These are phyloP conservation scores for Cremastinae sp. DNA, from an alignment of 2,888 invertebrate genomes.

Conservation along the genomic window DNA sequence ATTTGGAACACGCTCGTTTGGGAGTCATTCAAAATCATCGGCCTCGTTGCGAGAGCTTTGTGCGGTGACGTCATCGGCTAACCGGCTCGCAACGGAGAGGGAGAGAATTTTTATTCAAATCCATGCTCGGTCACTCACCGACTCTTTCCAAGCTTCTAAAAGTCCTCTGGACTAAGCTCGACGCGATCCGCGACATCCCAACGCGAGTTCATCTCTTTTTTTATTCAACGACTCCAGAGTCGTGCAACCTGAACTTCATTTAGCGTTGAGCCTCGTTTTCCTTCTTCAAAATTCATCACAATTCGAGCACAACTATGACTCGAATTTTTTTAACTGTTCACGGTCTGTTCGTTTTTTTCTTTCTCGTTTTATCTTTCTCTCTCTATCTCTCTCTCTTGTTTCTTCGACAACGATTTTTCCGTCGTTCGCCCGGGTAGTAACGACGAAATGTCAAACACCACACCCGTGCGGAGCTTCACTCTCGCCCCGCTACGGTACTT, in stretches of 20 bases:
- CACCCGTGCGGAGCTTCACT: constrained; percentile 71
- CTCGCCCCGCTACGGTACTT: constrained; percentile 60
- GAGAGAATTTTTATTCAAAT: neutral
- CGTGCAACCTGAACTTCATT: neutral
- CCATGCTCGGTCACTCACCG: constrained; percentile 58
- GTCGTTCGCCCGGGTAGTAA: constrained; percentile 53
- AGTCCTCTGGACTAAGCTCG: constrained; percentile 42
- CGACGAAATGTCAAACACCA: constrained; percentile 69
- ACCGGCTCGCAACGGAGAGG: constrained; percentile 6
- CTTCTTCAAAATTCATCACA: constrained; percentile 6
- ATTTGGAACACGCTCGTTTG: constrained; percentile 12
- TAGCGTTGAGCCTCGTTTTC: neutral
- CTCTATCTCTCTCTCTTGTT: too few relatives aligned
- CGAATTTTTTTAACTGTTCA: neutral
- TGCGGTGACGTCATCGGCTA: constrained; percentile 50
- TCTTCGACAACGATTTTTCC: constrained; percentile 20
- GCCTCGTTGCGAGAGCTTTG: constrained; percentile 5
- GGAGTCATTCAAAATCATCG: constrained; percentile 48
- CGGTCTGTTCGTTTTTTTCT: neutral
- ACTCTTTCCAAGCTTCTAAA: constrained; percentile 42
- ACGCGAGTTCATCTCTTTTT: constrained; percentile 57
- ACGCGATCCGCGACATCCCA: constrained; percentile 48
- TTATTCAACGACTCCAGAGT: neutral
- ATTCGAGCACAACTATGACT: too few relatives aligned
- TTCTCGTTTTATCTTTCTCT: neutral